phyloP scores from a whole-genome alignment of 2,113 vertebrate species.

The Gnathonemus echidnorhynchus region DNA sequence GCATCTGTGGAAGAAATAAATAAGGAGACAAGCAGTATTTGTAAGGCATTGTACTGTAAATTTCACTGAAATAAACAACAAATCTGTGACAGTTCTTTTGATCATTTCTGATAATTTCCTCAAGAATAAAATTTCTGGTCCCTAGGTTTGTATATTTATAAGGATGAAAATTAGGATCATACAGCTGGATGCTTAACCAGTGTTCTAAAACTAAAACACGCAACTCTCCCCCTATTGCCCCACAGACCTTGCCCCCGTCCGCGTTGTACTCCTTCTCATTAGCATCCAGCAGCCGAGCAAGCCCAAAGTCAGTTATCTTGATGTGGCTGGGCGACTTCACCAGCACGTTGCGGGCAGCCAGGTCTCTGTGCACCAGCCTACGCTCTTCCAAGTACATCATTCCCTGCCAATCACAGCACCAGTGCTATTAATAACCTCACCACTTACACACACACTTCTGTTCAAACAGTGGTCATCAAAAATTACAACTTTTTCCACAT shows the following conservation, averaged over 20 bases:
- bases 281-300: constrained; percentile 87
- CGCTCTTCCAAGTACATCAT: constrained; percentile 99
- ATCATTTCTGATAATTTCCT: not conserved
- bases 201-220: not conserved
- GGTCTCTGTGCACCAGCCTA: constrained; percentile 86
- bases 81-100: not conserved
- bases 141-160: not conserved
- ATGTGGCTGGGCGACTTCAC: constrained; percentile 97
- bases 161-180: not conserved
- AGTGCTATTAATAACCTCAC: not conserved
- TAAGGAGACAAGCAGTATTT: constrained; percentile 1
- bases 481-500: not conserved
- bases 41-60: not conserved
- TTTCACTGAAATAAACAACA: not conserved
- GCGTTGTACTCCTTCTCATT: constrained; percentile 98
- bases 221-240: not conserved
- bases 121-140: not conserved
- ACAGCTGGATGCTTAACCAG: not conserved
- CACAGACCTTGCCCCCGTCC: constrained; percentile 82
- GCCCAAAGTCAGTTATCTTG: constrained; percentile 96
- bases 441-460: not conserved
- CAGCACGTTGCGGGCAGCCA: constrained; percentile 91
- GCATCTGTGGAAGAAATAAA: constrained; percentile 57
- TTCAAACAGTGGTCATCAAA: not conserved
- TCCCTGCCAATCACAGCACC: constrained; percentile 62